Evolutionary conservation across 2,113 vertebrate genomes (phyloP).

Genomic region (Vidua chalybeata): DNA sequence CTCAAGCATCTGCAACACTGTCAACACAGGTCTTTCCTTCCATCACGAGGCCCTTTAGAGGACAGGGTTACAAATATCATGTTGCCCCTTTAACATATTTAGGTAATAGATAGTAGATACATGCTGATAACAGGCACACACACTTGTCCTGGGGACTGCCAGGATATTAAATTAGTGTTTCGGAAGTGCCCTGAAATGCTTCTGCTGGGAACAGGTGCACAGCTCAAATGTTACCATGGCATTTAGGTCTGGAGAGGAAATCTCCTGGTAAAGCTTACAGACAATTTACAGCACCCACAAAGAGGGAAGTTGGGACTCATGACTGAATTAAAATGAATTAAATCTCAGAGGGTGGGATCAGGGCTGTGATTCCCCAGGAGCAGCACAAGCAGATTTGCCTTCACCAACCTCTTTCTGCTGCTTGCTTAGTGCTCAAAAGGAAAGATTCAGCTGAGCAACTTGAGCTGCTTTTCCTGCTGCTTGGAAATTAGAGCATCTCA

Average conservation of each 20-base stretch:
- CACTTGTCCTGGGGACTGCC: neutral
- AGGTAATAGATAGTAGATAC: neutral
- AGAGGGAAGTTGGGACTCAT: neutral
- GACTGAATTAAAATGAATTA: neutral
- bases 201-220: slow-evolving; percentile 18
- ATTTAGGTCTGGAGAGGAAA: neutral
- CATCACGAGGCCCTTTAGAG: neutral
- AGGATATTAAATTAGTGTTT: neutral
- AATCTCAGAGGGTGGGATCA: neutral
- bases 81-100: neutral
- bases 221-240: neutral
- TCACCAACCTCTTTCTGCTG: neutral
- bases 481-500: neutral
- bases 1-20: neutral
- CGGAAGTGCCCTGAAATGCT: neutral
- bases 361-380: neutral
- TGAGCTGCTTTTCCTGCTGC: neutral
- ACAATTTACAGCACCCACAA: neutral
- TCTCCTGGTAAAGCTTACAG: neutral
- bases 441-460: neutral
- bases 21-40: neutral
- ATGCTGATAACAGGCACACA: neutral
- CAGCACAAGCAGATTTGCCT: neutral
- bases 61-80: neutral
- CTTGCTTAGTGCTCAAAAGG: neutral